phyloP scores from a whole-genome alignment of 2,888 invertebrate genomes.

The Drosophila ustulata region DNA sequence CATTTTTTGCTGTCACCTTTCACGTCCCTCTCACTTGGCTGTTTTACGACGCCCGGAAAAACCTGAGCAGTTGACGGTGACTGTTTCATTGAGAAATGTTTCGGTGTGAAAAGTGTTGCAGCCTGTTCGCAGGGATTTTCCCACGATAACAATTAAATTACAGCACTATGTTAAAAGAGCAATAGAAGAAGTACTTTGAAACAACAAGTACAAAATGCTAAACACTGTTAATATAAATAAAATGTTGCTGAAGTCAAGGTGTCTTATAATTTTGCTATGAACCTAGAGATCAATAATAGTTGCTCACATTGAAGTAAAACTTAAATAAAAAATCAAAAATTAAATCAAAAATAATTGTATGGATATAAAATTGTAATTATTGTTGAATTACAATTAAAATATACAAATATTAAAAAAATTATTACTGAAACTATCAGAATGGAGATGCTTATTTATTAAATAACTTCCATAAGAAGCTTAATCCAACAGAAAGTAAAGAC shows the following conservation, averaged over 20 bases:
- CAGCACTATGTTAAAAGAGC: background rate
- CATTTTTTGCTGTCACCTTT: slow-evolving; percentile 2
- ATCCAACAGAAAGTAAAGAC: too few relatives aligned
- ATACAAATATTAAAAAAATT: background rate
- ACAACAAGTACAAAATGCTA: too few relatives aligned
- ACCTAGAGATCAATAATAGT: too few relatives aligned
- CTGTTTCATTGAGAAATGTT: slow-evolving; percentile 57
- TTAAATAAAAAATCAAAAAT: too few relatives aligned
- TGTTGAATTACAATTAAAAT: background rate
- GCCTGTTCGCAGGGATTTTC: slow-evolving; percentile 26
- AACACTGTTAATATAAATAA: too few relatives aligned
- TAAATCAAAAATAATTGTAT: too few relatives aligned
- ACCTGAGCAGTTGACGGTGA: slow-evolving; percentile 34
- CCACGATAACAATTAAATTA: slow-evolving; percentile 6
- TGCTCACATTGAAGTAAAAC: too few relatives aligned
- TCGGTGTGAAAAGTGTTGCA: slow-evolving; percentile 29
- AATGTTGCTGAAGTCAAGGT: too few relatives aligned
- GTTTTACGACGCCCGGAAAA: slow-evolving; percentile 49
- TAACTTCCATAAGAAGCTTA: too few relatives aligned
- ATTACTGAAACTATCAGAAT: background rate
- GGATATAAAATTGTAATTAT: too few relatives aligned
- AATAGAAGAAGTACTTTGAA: background rate
- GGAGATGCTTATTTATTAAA: too few relatives aligned
- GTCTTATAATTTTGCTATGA: too few relatives aligned
- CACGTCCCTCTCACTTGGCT: slow-evolving; percentile 13